phyloP scores from a whole-genome alignment of 2,888 invertebrate species.

The Drosophila aldrichi region DNA sequence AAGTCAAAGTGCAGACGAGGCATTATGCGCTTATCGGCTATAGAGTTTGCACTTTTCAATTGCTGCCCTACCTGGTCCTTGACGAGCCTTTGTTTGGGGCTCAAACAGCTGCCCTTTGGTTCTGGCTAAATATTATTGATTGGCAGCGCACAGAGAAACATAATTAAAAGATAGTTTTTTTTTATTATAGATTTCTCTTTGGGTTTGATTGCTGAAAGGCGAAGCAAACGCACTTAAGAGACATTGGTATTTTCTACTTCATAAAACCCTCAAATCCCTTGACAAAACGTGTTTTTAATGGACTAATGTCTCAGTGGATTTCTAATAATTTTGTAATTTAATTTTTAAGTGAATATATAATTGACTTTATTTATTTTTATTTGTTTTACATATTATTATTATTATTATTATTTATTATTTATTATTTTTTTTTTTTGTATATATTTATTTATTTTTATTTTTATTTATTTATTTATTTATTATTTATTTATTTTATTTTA shows the following conservation, averaged over 20 bases:
- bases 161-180: slow-evolving; percentile 71
- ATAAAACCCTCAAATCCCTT: slow-evolving; percentile 11
- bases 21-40: slow-evolving; percentile 71
- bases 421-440: neutral
- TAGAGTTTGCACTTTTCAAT: slow-evolving; percentile 53
- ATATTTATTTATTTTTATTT: too few relatives aligned
- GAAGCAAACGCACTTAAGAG: slow-evolving; percentile 48
- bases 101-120: slow-evolving; percentile 64
- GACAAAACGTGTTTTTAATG: slow-evolving; percentile 7
- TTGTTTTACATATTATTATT: too few relatives aligned
- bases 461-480: neutral
- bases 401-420: neutral
- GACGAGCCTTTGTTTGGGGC: slow-evolving; percentile 41
- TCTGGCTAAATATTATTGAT: slow-evolving; percentile 55
- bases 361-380: neutral
- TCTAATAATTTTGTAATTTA: neutral
- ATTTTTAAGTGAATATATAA: neutral
- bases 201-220: slow-evolving; percentile 64
- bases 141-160: slow-evolving; percentile 28
- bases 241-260: neutral
- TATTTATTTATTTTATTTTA: neutral
- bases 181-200: slow-evolving; percentile 8
- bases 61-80: slow-evolving; percentile 27
- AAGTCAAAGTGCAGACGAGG: slow-evolving; percentile 74
- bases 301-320: neutral